Base-by-base conservation (phyloP, 2,888 invertebrate genomes). In the Acrobasis suavella region DNA sequence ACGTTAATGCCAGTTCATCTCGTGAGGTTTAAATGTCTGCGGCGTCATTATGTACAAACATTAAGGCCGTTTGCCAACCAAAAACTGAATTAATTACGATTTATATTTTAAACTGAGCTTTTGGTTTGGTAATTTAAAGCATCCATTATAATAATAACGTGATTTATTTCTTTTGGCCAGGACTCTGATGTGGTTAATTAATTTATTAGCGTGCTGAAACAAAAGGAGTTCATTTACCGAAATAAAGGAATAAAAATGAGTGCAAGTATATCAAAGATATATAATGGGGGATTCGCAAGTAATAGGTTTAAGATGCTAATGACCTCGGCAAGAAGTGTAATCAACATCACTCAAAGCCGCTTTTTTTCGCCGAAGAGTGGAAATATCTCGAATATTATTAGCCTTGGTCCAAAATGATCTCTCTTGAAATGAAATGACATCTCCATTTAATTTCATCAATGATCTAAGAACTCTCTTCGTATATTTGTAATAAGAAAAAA, bases 301-400 rank as follows among this genome's bases (percentile, higher is more conserved):
- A 67, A 69, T 67, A 65, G 62, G 63, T 66, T 64, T 65, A 63
- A 64, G 67, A 69, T 69, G 69, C 67, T 67, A 67, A 68, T 67
- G 67, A 66, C 59, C 60, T 61, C 64, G 67, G 65, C 64, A 64
- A 64, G 60, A 65, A 63, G 62, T 67, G 67, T 63, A 68, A 70
- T 70, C 68, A 70, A 66, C 70, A 70, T 70, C 68, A 68, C 50
- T 70, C 70, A 70, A 64, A 67, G 64, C 65, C 63, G 56, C 65
- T 70, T 68, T 67, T 22, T 67, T 67, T 65, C 66, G 65, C 64
- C 69, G 66, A 67, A 68, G 65, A 52, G 63, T 49, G 55, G 61
- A 67, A 69, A 68, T 67, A 69, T 67, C 69, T 64, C 50, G 65
- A 67, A 63, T 67, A 69, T 69, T 69, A 67, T 69, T 69, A 67